Evolutionary conservation across 2,888 invertebrate species (phyloP), one percentile per base, ranked within the genome.

Genomic region (Chironomus riparius): DNA sequence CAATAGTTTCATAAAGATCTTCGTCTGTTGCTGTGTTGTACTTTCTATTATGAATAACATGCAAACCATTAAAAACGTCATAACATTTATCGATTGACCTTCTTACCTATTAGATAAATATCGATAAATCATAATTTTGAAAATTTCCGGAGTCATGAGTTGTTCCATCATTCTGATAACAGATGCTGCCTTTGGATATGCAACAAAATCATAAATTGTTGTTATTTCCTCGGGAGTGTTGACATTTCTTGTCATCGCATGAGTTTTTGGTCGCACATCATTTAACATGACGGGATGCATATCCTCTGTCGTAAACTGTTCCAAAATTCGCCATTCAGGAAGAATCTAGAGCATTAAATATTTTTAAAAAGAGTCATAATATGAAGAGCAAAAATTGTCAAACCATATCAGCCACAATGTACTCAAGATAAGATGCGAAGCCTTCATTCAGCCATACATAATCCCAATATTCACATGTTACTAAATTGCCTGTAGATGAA

Each of bases 361-460:
- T 68, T 47, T 62, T 71, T 12, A 15, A 24, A 50, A 56, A 21
- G n/a, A 56, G 7, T 15, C 15, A 38, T 69, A 7, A 38, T 7
- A 13, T 24, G 22, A 47, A 38, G 18, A 47, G 7, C 38, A 38
- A 47, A 61, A 62, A 38, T 61, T 73, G 83, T 84, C 81, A 89
- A 38, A 38, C 88, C 79, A 86, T 79, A 47, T 87, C 86, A 3
- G 88, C 86, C 2, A 85, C 87, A 61, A 85, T 86, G 81, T 89
- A 90, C 80, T 92, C 88, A 77, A 90, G 89, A 82, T 88, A 90
- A 79, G 86, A 87, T 0, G 90, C 90, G 78, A 90, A 89, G 0
- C 87, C 90, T 80, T 90, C 89, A 79, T 88, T 90, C 2, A 90
- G 81, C 89, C 74, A 74, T 6, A 74, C 68, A 6, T 24, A 74